These are phyloP conservation scores for Aptenodytes patagonicus DNA, from an alignment of 2,113 vertebrate species.

Conservation along the genomic window DNA sequence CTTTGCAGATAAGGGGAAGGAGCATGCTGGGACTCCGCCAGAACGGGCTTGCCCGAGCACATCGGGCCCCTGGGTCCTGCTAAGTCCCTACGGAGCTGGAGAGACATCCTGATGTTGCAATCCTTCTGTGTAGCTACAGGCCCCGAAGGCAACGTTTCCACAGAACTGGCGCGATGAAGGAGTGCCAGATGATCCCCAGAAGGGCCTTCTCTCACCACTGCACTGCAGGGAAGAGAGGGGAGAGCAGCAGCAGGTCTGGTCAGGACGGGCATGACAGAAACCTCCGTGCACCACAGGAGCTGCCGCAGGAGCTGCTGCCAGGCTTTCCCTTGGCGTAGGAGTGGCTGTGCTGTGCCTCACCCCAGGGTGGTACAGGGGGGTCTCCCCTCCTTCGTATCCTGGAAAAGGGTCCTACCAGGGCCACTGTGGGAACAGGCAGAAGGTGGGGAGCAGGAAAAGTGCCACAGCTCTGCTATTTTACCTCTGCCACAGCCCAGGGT, in stretches of 20 bases:
- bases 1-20: background rate
- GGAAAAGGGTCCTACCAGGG: background rate
- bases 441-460: background rate
- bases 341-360: background rate
- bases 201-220: fast-evolving
- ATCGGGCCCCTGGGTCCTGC: background rate
- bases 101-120: background rate
- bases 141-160: background rate
- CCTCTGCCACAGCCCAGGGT: background rate
- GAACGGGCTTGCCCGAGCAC: background rate
- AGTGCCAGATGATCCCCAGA: background rate
- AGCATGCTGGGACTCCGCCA: fast-evolving
- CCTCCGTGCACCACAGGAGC: background rate
- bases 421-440: background rate
- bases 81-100: background rate
- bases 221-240: background rate
- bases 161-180: fast-evolving
- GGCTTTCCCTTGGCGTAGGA: background rate
- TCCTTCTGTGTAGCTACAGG: background rate
- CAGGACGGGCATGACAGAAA: background rate
- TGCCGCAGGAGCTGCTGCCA: background rate
- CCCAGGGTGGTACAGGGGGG: too few relatives aligned
- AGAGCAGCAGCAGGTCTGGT: background rate
- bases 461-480: background rate
- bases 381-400: background rate